Evolutionary conservation across 2,888 invertebrate species (phyloP).

Genomic region (Timema cristinae): DNA sequence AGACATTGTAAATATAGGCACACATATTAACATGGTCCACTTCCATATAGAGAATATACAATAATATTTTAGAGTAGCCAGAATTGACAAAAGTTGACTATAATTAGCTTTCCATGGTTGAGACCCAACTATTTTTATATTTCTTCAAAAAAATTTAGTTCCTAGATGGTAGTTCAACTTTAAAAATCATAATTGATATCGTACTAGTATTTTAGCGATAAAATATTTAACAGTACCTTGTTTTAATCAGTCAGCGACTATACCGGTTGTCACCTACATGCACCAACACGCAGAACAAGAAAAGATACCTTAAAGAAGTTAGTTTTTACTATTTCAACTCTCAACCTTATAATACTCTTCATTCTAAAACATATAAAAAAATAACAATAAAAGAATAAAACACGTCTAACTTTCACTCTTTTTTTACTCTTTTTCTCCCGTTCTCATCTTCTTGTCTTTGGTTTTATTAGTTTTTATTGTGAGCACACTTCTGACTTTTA

Average conservation of each 20-base stretch:
- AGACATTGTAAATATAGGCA: too few species aligned
- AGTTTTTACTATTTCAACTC: not conserved
- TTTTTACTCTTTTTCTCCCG: not conserved
- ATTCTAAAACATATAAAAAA: not conserved
- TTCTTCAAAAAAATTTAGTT: too few species aligned
- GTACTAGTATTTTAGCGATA: too few species aligned
- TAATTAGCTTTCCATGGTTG: too few species aligned
- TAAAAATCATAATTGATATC: too few species aligned
- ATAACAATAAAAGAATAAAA: constrained; percentile 13
- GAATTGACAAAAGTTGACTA: too few species aligned
- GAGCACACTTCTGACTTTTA: constrained; percentile 16
- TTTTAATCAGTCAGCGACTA: not conserved
- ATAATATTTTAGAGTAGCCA: too few species aligned
- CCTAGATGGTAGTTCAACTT: too few species aligned
- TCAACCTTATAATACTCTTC: not conserved
- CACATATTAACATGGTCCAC: too few species aligned
- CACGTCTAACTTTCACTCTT: not conserved
- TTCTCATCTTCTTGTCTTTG: constrained; percentile 4
- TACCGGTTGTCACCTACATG: not conserved
- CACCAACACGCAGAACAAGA: not conserved
- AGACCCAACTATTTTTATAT: too few species aligned
- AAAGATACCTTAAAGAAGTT: constrained; percentile 10
- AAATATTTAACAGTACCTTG: too few species aligned
- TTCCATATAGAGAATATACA: too few species aligned
- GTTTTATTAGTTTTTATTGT: constrained; percentile 14